phyloP scores from a whole-genome alignment of 2,888 invertebrate genomes.

The Heliconius cydno region DNA sequence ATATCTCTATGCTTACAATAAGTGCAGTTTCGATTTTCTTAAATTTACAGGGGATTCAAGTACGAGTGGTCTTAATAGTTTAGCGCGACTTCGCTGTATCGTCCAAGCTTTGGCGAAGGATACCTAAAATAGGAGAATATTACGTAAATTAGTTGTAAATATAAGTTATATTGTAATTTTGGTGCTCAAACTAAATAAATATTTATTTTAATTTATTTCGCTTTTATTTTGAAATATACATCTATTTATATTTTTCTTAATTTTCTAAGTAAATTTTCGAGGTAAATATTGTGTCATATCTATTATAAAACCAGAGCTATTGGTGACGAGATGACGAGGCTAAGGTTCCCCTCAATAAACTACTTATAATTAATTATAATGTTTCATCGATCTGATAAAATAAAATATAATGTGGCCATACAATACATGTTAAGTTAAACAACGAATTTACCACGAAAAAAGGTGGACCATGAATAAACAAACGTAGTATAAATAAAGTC shows the following conservation, averaged over 20 bases:
- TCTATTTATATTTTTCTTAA: background rate
- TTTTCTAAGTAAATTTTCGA: too few relatives aligned
- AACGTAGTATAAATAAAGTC: too few relatives aligned
- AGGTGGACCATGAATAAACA: too few relatives aligned
- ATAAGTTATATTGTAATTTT: slow-evolving; percentile 23
- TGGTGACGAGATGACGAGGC: too few relatives aligned
- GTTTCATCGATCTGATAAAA: too few relatives aligned
- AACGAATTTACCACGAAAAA: too few relatives aligned
- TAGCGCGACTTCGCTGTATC: slow-evolving; percentile 87
- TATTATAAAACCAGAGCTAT: too few relatives aligned
- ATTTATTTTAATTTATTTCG: slow-evolving; percentile 33
- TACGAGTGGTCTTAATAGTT: slow-evolving; percentile 80
- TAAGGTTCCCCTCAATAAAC: too few relatives aligned
- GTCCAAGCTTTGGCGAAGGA: slow-evolving; percentile 86
- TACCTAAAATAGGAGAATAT: slow-evolving; percentile 51
- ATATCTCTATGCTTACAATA: background rate
- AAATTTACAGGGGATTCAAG: slow-evolving; percentile 61
- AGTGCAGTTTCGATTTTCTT: background rate
- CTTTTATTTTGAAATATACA: background rate
- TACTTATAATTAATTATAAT: too few relatives aligned
- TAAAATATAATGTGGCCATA: too few relatives aligned
- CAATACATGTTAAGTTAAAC: too few relatives aligned
- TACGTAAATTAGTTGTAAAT: slow-evolving; percentile 14
- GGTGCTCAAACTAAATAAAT: slow-evolving; percentile 46
- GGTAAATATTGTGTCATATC: too few relatives aligned